Conservation (phyloP, 2,888 invertebrate genomes). For the Ophonus ardosiacus region DNA sequence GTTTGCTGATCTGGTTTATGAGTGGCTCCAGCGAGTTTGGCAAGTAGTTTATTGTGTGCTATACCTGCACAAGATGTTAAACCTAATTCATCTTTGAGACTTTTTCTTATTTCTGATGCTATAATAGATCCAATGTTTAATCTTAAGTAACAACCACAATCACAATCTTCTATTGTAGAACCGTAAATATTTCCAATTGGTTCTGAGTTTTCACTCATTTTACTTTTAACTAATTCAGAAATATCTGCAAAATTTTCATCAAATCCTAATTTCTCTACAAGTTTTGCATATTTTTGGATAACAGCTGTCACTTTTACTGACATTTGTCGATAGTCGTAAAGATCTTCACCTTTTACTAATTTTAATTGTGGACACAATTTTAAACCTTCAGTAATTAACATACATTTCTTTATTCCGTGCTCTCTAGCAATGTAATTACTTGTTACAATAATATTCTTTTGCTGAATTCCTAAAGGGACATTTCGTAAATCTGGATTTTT, state of each 20-base stretch:
- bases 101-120: constrained; percentile 86
- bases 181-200: constrained; percentile 80
- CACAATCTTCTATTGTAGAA: constrained; percentile 78
- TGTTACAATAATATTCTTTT: constrained; percentile 90
- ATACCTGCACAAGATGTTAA: constrained; percentile 90
- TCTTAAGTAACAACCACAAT: constrained; percentile 86
- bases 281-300: constrained; percentile 83
- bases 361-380: constrained; percentile 85
- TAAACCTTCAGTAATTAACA: constrained; percentile 86
- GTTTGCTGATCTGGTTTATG: constrained; percentile 92
- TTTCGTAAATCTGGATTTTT: constrained; percentile 82
- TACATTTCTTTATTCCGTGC: constrained; percentile 87
- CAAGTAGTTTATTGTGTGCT: constrained; percentile 89
- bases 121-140: constrained; percentile 85
- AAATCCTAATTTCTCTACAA: constrained; percentile 89
- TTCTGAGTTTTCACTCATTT: constrained; percentile 73
- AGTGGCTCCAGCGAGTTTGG: constrained; percentile 85
- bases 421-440: constrained; percentile 90
- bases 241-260: constrained; percentile 93
- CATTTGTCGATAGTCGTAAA: constrained; percentile 87
- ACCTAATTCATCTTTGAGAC: constrained; percentile 82
- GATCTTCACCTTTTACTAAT: constrained; percentile 89
- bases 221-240: constrained; percentile 81
- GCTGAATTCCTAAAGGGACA: constrained; percentile 88
- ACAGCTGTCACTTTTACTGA: constrained; percentile 87